Conservation (phyloP, 37 sponge, comb jelly and placozoan species). For the Chondrilla cf. caribensis region DNA sequence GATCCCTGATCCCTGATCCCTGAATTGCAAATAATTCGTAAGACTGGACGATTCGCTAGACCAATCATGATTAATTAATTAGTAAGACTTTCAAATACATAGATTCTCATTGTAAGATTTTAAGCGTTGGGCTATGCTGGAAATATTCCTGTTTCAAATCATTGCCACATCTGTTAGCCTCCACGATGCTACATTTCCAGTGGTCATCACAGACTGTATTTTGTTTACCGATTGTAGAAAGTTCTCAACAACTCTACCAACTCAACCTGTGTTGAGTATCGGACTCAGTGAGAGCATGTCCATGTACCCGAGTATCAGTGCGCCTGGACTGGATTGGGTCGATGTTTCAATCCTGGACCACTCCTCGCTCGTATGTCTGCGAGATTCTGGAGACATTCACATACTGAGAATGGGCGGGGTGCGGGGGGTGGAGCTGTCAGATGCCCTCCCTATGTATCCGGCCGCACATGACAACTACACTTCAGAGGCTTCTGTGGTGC, state of each 20-base stretch:
- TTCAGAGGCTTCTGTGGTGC: conserved; percentile 4
- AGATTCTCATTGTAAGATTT: too few relatives aligned
- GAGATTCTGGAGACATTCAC: not conserved
- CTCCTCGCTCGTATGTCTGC: not conserved
- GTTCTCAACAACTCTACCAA: not conserved
- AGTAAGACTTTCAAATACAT: too few relatives aligned
- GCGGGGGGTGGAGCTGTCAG: not conserved
- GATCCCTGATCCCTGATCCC: too few relatives aligned
- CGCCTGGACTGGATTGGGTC: conserved; percentile 15
- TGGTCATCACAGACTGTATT: too few relatives aligned
- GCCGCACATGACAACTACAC: conserved; percentile 19
- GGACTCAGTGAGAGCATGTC: not conserved
- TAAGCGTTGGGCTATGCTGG: too few relatives aligned
- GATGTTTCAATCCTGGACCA: not conserved
- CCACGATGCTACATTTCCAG: too few relatives aligned
- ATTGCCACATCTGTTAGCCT: too few relatives aligned
- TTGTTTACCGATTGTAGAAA: not conserved
- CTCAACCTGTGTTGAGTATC: conserved; percentile 9
- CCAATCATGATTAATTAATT: too few relatives aligned
- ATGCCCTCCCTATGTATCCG: conserved; percentile 13
- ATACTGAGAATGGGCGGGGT: not conserved
- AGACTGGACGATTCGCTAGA: too few relatives aligned
- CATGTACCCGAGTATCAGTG: conserved; percentile 14
- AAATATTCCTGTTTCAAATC: too few relatives aligned
- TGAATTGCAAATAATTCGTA: too few relatives aligned